Conservation (phyloP, 1,140 invertebrate genomes). For the Orchesella cincta region DNA sequence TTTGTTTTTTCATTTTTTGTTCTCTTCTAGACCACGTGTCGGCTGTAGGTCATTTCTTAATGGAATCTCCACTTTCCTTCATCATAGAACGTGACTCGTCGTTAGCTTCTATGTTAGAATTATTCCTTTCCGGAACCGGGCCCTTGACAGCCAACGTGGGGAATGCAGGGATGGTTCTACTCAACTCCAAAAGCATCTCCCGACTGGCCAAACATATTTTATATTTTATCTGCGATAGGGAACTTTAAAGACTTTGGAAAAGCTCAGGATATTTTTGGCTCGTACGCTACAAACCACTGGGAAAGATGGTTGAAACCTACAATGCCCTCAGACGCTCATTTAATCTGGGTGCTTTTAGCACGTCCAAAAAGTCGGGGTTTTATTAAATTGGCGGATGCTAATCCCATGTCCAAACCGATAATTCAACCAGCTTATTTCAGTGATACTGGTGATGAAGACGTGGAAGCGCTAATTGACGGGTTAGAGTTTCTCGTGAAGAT, state of each 20-base stretch:
- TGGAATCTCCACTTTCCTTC: neutral
- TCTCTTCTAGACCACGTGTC: slow-evolving; percentile 9
- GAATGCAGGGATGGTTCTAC: neutral
- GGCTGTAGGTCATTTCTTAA: neutral
- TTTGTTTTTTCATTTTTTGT: no score
- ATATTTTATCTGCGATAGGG: neutral
- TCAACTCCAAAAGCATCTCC: neutral
- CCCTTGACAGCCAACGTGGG: no score
- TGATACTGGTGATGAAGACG: slow-evolving; percentile 65
- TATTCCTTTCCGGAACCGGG: neutral
- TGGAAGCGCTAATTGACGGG: slow-evolving; percentile 49
- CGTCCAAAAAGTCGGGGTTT: slow-evolving; percentile 73
- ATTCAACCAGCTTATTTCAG: slow-evolving; percentile 79
- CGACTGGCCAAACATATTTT: slow-evolving; percentile 21
- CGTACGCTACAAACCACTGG: neutral
- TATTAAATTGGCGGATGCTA: slow-evolving; percentile 66
- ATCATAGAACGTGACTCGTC: neutral
- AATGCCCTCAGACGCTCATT: slow-evolving; percentile 62
- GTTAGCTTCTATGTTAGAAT: neutral
- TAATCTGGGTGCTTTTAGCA: slow-evolving; percentile 70
- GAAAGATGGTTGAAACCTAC: slow-evolving; percentile 53
- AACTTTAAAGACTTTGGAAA: neutral
- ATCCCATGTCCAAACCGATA: slow-evolving; percentile 75
- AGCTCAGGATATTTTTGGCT: neutral
- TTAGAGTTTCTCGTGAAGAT: slow-evolving; percentile 64